These are phyloP conservation scores for Arothron firmamentum DNA, from an alignment of 2,113 vertebrate genomes.

Conservation along the genomic window DNA sequence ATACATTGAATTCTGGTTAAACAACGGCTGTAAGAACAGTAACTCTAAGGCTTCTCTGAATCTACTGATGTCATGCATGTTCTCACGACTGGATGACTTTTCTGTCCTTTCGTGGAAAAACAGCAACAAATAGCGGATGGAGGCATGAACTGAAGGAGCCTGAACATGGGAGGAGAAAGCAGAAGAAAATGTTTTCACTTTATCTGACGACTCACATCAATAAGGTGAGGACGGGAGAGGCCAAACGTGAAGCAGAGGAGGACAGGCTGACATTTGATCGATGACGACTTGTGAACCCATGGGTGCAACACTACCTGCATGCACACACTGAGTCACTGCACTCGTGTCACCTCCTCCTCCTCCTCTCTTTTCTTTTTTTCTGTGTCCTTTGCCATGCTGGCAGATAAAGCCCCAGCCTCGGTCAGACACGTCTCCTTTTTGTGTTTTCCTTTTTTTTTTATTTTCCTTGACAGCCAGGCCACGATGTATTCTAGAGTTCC, in stretches of 20 bases:
- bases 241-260: slow-evolving; percentile 22
- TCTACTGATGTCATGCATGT: not conserved
- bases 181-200: slow-evolving; percentile 11
- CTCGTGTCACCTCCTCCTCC: slow-evolving; percentile 14
- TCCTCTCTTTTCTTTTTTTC: slow-evolving; percentile 5
- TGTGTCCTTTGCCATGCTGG: slow-evolving; percentile 22
- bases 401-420: slow-evolving; percentile 14
- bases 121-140: no score
- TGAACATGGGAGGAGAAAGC: not conserved
- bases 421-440: slow-evolving; percentile 16
- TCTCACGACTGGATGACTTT: not conserved
- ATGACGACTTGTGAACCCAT: slow-evolving; percentile 42
- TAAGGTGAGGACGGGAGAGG: slow-evolving; percentile 28
- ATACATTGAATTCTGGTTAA: not conserved
- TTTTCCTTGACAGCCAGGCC: slow-evolving; percentile 17
- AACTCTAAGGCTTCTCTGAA: slow-evolving; percentile 4
- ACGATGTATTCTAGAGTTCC: slow-evolving; percentile 14
- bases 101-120: not conserved
- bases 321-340: slow-evolving; percentile 36
- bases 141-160: not conserved
- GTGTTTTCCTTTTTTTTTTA: slow-evolving; percentile 11
- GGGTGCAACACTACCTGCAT: slow-evolving; percentile 42
- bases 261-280: slow-evolving; percentile 56
- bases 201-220: slow-evolving; percentile 33
- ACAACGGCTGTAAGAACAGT: not conserved